phyloP scores from a whole-genome alignment of 2,797 vertebrate species.

The Dallia pectoralis region DNA sequence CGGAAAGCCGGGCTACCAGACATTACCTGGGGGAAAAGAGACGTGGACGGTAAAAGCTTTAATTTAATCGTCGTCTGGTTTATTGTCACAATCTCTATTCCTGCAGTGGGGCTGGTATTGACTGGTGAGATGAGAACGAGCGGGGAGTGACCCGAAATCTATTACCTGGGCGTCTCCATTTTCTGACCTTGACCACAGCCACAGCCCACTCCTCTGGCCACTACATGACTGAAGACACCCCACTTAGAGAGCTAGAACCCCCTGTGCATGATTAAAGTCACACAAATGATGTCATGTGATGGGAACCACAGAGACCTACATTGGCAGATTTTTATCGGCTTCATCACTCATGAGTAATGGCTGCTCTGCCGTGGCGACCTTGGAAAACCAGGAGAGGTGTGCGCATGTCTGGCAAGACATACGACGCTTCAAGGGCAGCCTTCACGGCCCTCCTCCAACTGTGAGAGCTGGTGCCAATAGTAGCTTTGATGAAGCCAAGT shows the following conservation, averaged over 20 bases:
- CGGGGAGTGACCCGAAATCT: constrained; percentile 46
- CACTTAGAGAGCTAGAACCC: constrained; percentile 21
- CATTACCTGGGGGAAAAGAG: background rate
- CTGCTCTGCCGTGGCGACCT: constrained; percentile 53
- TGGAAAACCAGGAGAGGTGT: constrained; percentile 55
- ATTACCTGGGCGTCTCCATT: constrained; percentile 39
- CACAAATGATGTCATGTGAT: constrained; percentile 51
- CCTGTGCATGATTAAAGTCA: constrained; percentile 62
- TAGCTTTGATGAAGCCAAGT: constrained; percentile 55
- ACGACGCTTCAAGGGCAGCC: constrained; percentile 22
- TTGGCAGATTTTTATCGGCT: constrained; percentile 52
- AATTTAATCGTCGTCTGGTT: constrained; percentile 23
- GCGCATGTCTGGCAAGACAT: constrained; percentile 39
- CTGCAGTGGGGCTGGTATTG: constrained; percentile 27
- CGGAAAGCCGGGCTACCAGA: background rate
- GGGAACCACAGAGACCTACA: constrained; percentile 36
- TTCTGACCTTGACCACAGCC: constrained; percentile 27
- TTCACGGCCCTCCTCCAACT: constrained; percentile 13
- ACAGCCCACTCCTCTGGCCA: constrained; percentile 7
- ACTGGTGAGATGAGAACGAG: constrained; percentile 23
- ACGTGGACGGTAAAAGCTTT: constrained; percentile 12
- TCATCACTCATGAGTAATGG: constrained; percentile 64
- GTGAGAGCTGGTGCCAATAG: constrained; percentile 41
- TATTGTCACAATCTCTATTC: constrained; percentile 22
- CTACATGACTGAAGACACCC: constrained; percentile 21